Base-by-base conservation (phyloP, 1,140 invertebrate genomes). In the Cecropterus lyciades region DNA sequence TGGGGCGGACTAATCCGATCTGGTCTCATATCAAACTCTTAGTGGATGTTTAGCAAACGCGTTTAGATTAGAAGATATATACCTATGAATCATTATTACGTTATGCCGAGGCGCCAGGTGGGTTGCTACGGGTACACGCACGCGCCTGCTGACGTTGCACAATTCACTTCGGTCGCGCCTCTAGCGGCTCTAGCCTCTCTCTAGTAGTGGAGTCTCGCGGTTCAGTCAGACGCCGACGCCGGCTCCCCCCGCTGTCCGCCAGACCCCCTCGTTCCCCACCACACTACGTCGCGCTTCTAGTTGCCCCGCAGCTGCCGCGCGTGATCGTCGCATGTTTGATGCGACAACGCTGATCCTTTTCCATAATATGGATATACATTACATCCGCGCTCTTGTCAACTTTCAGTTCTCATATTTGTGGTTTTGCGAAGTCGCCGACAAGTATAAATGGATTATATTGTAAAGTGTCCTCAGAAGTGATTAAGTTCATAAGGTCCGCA, bases 371-470 rank as follows among this genome's bases (percentile, higher is more conserved):
- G 89, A 90, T 90, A 90, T 88, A 90, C 78, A 82, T 67, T 79
- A 91, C 79, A 89, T 82, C 69, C 86, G 87, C 81, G 80, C 81
- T 82, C 84, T 86, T 77, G 77, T 85, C 80, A 84, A 84, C 77
- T 85, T 85, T 83, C 79, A 86, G 72, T 92, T 87, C 76, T 80
- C 82, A 57, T 92, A 86, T 87, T 80, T 85, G 82, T 90, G 89
- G 89, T 89, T 92, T 74, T 87, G 85, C 79, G 87, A 89, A 87
- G 84, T 92, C 62, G 83, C 81, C 72, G 87, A 89, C 75, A 91
- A 90, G 73, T 84, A 85, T 80, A 91, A 91, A 91, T 91, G 89
- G 89, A 92, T 92, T 92, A 92, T 89, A 87, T 89, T 91, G 80
- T 92, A 84, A 87, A 89, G 85, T 87, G 85, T 60, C 64, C 59